Conservation (phyloP, 2,888 invertebrate genomes). For the Saturnia japonica region DNA sequence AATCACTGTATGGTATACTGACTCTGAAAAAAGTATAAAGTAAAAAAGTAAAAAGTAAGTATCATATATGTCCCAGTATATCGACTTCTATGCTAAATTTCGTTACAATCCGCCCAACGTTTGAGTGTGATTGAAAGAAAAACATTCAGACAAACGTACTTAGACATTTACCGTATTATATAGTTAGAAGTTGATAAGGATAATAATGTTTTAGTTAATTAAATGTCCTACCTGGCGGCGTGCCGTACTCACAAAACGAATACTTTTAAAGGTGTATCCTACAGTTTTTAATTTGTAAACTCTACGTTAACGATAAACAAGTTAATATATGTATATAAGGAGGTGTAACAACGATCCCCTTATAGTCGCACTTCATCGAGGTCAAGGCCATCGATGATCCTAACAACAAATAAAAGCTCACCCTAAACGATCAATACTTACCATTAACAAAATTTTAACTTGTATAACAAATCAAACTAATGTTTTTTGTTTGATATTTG, state of each 20-base stretch:
- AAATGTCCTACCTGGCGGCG: not conserved
- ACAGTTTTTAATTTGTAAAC: not conserved
- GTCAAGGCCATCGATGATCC: slow-evolving; percentile 66
- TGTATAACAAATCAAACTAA: not conserved
- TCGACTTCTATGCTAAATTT: not conserved
- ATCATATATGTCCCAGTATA: no score
- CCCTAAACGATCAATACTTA: slow-evolving; percentile 31
- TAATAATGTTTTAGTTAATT: not conserved
- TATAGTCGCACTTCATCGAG: slow-evolving; percentile 40
- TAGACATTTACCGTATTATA: not conserved
- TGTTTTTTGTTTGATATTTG: not conserved
- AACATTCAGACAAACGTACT: not conserved
- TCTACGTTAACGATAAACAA: not conserved
- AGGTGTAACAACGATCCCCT: slow-evolving; percentile 45
- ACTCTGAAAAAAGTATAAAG: not conserved
- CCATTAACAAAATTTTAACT: not conserved
- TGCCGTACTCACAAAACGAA: not conserved
- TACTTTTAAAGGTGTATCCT: not conserved
- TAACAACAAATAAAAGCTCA: slow-evolving; percentile 50
- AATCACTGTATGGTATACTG: not conserved
- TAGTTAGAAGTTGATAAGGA: not conserved
- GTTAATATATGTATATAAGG: slow-evolving; percentile 2
- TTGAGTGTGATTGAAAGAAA: not conserved
- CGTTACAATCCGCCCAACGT: not conserved
- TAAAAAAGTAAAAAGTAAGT: no score